Evolutionary conservation across 2,888 invertebrate species (phyloP), one percentile per base, ranked within the genome.

Genomic region (Aspidiotus destructor): DNA sequence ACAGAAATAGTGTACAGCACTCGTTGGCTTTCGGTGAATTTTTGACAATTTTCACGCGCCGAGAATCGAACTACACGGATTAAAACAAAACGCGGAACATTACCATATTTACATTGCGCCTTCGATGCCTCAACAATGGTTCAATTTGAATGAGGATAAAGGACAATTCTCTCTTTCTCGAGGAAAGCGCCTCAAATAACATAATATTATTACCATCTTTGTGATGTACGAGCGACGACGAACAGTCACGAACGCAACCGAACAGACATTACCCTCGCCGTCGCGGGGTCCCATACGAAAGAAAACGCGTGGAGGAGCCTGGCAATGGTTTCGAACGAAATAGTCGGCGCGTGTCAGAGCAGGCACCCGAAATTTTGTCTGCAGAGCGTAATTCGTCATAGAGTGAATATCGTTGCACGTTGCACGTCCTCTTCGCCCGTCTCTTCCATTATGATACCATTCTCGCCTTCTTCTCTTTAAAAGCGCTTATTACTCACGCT

Each of bases 71-170:
- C 28, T 28, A 28, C 53, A 52, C 53, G 53, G 53, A 52, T 15
- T 13, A n/a, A 13, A 52, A 52, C 15, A 28, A 28, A 28, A 28
- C 28, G 63, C 63, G 63, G 54, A 63, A 63, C 40, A 17, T 54
- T 52, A 41, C 16, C 9, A 48, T 62, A 48, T 48, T 28, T 63
- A 54, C n/a, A 40, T 62, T 13, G 28, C n/a, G 40, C 17, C 17
- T 8, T 65, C 41, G 10, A 62, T 69, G 55, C 69, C 69, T 62
- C 69, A 69, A 69, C 62, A 69, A 69, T 69, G 69, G 69, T 69
- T 69, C 57, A 69, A 69, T 69, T 69, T 62, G 48, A 60, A 60
- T 42, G 62, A 55, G 62, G 55, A 60, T 58, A 58, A 65, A 67
- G 67, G 67, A 67, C 67, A 58, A 67, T 67, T 67, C 55, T 54